phyloP scores from a whole-genome alignment of 1,140 invertebrate genomes.

The Adoxophyes honmai region DNA sequence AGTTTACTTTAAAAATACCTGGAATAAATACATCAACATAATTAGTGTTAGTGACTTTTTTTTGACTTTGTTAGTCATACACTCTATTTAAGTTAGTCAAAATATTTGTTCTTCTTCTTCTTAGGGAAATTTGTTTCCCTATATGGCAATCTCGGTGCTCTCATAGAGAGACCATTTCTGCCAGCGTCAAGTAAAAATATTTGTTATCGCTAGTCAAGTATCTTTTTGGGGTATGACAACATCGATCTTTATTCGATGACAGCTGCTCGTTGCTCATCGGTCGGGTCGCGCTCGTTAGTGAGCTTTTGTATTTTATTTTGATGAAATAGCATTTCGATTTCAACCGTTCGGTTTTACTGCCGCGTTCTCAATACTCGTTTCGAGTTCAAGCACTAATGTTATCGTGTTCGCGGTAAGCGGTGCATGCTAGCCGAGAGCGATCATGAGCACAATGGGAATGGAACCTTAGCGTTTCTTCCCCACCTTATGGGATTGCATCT shows the following conservation, averaged over 20 bases:
- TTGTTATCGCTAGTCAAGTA: too few relatives aligned
- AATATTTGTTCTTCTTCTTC: too few relatives aligned
- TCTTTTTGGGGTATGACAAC: too few relatives aligned
- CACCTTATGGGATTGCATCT: constrained; percentile 53
- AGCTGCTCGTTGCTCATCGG: constrained; percentile 4
- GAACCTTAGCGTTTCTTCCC: constrained; percentile 30
- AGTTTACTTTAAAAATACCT: too few relatives aligned
- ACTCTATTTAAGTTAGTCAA: too few relatives aligned
- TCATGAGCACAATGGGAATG: constrained; percentile 15
- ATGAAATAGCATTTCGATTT: constrained; percentile 29
- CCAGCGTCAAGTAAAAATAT: too few relatives aligned
- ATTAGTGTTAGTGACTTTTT: too few relatives aligned
- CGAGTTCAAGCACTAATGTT: constrained; percentile 15
- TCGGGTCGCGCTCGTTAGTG: constrained; percentile 19
- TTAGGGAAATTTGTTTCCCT: too few relatives aligned
- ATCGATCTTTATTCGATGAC: background rate
- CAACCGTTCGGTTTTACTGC: constrained; percentile 5
- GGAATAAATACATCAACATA: too few relatives aligned
- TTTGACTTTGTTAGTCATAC: too few relatives aligned
- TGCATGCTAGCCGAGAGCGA: background rate
- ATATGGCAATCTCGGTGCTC: too few relatives aligned
- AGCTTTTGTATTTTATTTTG: constrained; percentile 33
- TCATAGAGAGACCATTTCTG: too few relatives aligned
- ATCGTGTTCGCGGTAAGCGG: background rate
- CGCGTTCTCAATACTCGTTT: constrained; percentile 19